Evolutionary conservation across 2,888 invertebrate species (phyloP).

Genomic region (Xestia rhomboidea): DNA sequence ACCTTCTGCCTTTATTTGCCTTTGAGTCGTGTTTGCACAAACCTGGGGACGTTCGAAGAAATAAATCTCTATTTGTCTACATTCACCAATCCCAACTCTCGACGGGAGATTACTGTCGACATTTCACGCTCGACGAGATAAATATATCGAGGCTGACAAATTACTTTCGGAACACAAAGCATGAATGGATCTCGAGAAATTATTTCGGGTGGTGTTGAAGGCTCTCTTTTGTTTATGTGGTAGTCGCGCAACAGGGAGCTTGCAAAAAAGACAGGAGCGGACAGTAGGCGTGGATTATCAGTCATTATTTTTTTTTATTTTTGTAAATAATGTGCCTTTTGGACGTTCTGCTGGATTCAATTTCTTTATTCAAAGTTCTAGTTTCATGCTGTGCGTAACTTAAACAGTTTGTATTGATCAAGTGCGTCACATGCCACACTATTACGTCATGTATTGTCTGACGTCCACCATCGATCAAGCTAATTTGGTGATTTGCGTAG

Average conservation of each 20-base stretch:
- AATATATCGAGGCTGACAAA: constrained; percentile 71
- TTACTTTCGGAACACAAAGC: constrained; percentile 62
- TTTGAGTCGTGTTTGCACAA: constrained; percentile 82
- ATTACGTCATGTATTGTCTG: constrained; percentile 34
- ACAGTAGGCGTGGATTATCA: constrained; percentile 78
- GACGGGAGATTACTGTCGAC: constrained; percentile 74
- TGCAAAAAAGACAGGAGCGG: constrained; percentile 78
- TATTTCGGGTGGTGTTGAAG: constrained; percentile 76
- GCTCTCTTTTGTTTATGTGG: constrained; percentile 77
- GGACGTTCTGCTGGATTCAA: constrained; percentile 59
- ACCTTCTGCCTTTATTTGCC: constrained; percentile 78
- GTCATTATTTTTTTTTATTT: constrained; percentile 71
- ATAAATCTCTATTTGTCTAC: constrained; percentile 85
- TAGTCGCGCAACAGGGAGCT: constrained; percentile 73
- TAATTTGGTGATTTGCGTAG: constrained; percentile 31
- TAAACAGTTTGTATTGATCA: constrained; percentile 24
- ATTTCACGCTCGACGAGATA: constrained; percentile 76
- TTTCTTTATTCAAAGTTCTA: constrained; percentile 42
- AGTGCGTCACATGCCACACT: constrained; percentile 28
- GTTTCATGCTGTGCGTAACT: constrained; percentile 50
- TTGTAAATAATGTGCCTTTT: constrained; percentile 74
- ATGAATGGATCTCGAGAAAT: constrained; percentile 60
- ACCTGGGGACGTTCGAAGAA: constrained; percentile 78
- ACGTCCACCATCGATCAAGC: constrained; percentile 64
- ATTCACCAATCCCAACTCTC: constrained; percentile 81